Base-by-base conservation (phyloP, 2,888 invertebrate genomes). In the Taenaris catops region DNA sequence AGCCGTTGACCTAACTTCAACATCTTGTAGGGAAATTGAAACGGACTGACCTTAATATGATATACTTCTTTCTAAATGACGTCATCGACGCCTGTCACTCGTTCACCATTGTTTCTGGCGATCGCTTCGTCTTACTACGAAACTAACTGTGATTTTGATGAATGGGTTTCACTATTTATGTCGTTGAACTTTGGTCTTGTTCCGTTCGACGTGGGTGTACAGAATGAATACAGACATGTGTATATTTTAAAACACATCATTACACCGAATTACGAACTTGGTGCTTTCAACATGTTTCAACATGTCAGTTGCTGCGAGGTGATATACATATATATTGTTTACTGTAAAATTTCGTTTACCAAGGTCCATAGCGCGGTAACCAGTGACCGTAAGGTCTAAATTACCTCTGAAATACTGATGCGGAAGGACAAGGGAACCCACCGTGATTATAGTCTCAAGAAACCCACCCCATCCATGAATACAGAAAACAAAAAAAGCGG, bases 161-260 rank as follows among this genome's bases (percentile, higher is more conserved):
- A 80, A 80, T 80, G 72, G 69, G 58, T 44, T 79, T 75, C 72
- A 74, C 79, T 76, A 58, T 70, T 51, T 51, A 57, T 67, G 80
- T 75, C 80, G 62, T 64, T 75, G 76, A 81, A 81, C 81, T 81
- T 71, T 76, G 79, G 57, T 68, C 79, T 67, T 69, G 64, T 78
- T 83, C 56, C 48, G 51, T 58, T 57, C 46, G 36, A 56, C 59
- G 79, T 79, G 67, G 75, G 78, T 65, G 75, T 71, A 51, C 49
- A 49, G 59, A 53, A 55, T 54, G 64, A 68, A 67, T 72, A 62
- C 48, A 44, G 41, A 39, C 48, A 51, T 55, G 56, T 44, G 34
- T 31, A 23, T 35, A 19, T 38, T 32, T 44, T 50, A 18, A 20
- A 34, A 29, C 28, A 31, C 26, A 47, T 41, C 47, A 48, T 43